Base-by-base conservation (phyloP, 2,797 vertebrate species). In the Psittacula echo region DNA sequence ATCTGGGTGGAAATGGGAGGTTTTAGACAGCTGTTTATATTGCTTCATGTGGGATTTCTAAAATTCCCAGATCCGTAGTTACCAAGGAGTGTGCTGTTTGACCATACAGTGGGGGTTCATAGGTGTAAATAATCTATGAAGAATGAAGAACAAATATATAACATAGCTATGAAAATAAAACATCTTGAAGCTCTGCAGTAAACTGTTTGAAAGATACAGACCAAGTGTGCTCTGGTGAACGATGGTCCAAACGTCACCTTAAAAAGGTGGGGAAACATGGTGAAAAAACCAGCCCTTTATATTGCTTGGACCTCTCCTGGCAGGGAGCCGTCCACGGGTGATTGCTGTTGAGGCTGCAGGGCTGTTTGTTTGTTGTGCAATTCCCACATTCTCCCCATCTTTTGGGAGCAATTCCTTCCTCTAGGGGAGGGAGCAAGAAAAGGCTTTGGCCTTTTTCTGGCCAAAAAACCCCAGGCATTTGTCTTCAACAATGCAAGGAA, bases 1-100 rank as follows among this genome's bases (percentile, higher is more conserved):
- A 92, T 70, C 83, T 94, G 94, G 53, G 84, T 94, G 79, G 88
- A 91, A 90, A 83, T 7, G 16, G 80, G 90, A 82, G 68, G 64
- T 21, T 83, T 89, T 23, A 65, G 80, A 50, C 76, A 89, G 80
- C 67, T 93, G 70, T 41, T 92, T 71, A 2, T 81, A 30, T 81
- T 81, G 61, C 56, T 93, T 62, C 50, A 10, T 24, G 66, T 39
- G 64, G 77, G 61, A 76, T 89, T 94, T 80, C 64, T 65, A 29
- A 73, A 79, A 68, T 83, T 76, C 71, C 80, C 42, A 60, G 6
- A 51, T 53, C 51, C 21, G 2, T 20, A 26, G 34, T 62, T 85
- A 47, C 47, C 53, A 39, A 74, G 79, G 67, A 89, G 67, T 17
- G 44, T 72, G 88, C 22, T 64, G 32, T 39, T 89, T 62, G 77